Conservation (phyloP, 2,113 vertebrate genomes). For the Miniopterus natalensis region DNA sequence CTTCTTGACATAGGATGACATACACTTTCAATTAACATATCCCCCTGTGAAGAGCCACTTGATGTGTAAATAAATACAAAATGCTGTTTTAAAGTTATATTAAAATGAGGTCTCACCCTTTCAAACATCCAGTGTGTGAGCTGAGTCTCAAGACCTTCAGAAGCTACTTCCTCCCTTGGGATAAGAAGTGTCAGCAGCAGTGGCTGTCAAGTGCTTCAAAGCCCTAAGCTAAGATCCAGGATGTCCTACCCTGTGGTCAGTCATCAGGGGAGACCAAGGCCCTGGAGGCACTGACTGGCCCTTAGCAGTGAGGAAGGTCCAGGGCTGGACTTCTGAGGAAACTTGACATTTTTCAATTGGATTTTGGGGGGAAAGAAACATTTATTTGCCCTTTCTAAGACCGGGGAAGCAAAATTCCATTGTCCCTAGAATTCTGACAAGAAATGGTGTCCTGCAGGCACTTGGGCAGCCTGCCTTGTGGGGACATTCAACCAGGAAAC, state of each 20-base stretch:
- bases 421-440: neutral
- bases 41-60: constrained; percentile 47
- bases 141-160: neutral
- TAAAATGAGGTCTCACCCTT: constrained; percentile 61
- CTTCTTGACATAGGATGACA: constrained; percentile 55
- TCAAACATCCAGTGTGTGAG: constrained; percentile 37
- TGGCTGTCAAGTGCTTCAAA: constrained; percentile 3
- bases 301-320: neutral
- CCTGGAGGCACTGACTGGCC: neutral
- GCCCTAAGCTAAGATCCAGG: neutral
- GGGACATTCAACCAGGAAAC: neutral
- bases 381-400: constrained; percentile 21
- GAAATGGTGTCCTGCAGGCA: neutral
- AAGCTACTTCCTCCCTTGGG: neutral
- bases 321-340: neutral
- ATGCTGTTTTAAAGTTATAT: constrained; percentile 66
- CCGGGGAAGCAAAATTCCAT: neutral
- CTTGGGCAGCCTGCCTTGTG: neutral
- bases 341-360: neutral
- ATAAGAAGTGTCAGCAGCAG: neutral
- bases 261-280: neutral
- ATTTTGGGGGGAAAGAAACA: neutral
- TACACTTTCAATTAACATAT: constrained; percentile 69
- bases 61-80: constrained; percentile 71
- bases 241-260: neutral